These are phyloP conservation scores for Oscheius myriophilus DNA, from an alignment of 2,888 invertebrate genomes.

Conservation along the genomic window DNA sequence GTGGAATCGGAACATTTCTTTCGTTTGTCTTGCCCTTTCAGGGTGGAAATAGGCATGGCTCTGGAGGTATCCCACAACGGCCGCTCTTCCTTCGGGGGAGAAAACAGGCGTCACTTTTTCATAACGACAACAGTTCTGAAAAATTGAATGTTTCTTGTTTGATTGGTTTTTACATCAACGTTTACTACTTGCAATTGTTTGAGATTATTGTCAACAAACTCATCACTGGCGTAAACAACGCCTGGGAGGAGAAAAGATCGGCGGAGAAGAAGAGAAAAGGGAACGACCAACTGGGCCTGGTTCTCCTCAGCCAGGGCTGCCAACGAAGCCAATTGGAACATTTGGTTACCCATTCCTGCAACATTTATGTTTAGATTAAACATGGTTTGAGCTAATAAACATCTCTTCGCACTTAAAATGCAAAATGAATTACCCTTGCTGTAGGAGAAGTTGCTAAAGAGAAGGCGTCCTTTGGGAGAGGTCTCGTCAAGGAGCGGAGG, in stretches of 20 bases:
- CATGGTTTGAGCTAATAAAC: neutral
- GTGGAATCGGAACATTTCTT: slow-evolving; percentile 11
- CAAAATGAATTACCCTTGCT: slow-evolving; percentile 20
- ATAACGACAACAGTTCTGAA: slow-evolving; percentile 10
- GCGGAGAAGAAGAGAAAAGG: slow-evolving; percentile 39
- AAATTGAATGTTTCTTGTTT: no score
- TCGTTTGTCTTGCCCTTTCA: neutral
- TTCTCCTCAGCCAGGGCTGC: slow-evolving; percentile 45
- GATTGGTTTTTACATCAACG: neutral
- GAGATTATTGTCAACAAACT: slow-evolving; percentile 1
- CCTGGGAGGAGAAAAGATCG: slow-evolving; percentile 31
- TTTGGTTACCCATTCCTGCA: slow-evolving; percentile 67
- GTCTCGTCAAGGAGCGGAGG: slow-evolving; percentile 2
- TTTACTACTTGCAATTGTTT: slow-evolving; percentile 5
- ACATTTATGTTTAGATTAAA: neutral
- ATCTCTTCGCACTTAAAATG: neutral
- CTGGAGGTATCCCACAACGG: slow-evolving; percentile 20
- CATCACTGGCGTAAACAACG: slow-evolving; percentile 22
- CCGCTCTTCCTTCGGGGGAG: neutral
- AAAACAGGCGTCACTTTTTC: neutral
- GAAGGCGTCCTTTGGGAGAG: slow-evolving; percentile 5
- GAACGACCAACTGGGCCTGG: slow-evolving; percentile 56
- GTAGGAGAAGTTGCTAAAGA: slow-evolving; percentile 25
- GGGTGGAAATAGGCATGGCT: slow-evolving; percentile 9
- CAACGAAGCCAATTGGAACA: slow-evolving; percentile 67